phyloP scores from a whole-genome alignment of 2,113 vertebrate species.

The Ageneiosus marmoratus region DNA sequence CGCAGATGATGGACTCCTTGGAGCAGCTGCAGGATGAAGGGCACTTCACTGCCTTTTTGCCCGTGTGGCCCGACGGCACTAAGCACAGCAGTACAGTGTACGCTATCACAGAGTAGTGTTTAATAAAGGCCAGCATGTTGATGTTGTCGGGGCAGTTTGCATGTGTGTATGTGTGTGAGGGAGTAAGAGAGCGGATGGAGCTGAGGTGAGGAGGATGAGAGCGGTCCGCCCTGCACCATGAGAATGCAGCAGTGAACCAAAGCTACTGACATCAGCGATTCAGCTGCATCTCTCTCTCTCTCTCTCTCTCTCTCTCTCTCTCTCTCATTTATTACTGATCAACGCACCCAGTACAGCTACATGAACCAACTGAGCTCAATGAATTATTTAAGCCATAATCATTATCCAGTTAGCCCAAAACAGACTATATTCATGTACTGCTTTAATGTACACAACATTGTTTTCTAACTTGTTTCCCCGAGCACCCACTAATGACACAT shows the following conservation, averaged over 20 bases:
- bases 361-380: not conserved
- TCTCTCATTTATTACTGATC: not conserved
- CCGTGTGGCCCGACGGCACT: constrained; percentile 54
- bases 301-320: constrained; percentile 8
- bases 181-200: constrained; percentile 26
- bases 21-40: constrained; percentile 90
- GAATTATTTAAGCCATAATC: not conserved
- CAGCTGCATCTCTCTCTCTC: constrained; percentile 72
- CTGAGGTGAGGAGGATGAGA: constrained; percentile 57
- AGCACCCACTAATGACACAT: not conserved
- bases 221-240: constrained; percentile 73
- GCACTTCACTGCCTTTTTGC: constrained; percentile 77
- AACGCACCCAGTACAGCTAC: not conserved
- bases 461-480: not conserved
- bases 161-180: constrained; percentile 59
- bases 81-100: constrained; percentile 58
- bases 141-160: constrained; percentile 61
- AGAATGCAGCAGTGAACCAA: constrained; percentile 74
- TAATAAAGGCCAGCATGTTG: constrained; percentile 71
- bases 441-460: not conserved
- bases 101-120: constrained; percentile 60
- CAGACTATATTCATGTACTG: not conserved
- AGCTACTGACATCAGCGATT: constrained; percentile 86
- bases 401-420: not conserved
- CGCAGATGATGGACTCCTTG: constrained; percentile 92